Evolutionary conservation across 1,140 invertebrate genomes (phyloP).

Genomic region (Drosophila sp.): DNA sequence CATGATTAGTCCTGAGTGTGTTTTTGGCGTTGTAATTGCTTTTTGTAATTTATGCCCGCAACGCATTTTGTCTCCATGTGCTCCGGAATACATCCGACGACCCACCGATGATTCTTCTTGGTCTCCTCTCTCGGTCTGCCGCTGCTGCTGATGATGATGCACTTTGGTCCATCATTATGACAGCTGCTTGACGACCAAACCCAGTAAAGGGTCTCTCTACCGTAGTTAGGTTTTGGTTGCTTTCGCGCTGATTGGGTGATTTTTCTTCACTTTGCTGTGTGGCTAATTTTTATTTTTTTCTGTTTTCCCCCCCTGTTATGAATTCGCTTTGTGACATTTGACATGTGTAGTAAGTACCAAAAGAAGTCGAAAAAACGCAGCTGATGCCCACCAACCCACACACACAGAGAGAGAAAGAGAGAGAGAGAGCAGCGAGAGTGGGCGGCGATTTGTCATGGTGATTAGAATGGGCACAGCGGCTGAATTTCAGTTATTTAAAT

Average conservation of each 20-base stretch:
- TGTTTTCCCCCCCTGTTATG: conserved; percentile 52
- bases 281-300: conserved; percentile 60
- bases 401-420: background rate
- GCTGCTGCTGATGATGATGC: conserved; percentile 52
- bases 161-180: conserved; percentile 80
- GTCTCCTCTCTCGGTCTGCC: conserved; percentile 6
- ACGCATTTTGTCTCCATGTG: conserved; percentile 65
- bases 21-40: conserved; percentile 78
- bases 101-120: background rate
- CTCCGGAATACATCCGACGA: background rate
- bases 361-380: conserved; percentile 30
- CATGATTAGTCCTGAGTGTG: conserved; percentile 65
- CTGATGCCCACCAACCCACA: conserved; percentile 37
- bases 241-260: conserved; percentile 64
- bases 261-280: conserved; percentile 58
- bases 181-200: conserved; percentile 74
- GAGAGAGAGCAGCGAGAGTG: background rate
- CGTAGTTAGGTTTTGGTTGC: conserved; percentile 18
- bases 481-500: conserved; percentile 34
- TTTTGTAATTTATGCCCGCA: conserved; percentile 76
- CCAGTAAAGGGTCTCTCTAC: conserved; percentile 40
- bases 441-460: conserved; percentile 59
- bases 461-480: conserved; percentile 32
- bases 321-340: conserved; percentile 76
- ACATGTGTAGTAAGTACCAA: conserved; percentile 54